phyloP scores from a whole-genome alignment of 2,888 invertebrate species.

The Pomacea canaliculata region DNA sequence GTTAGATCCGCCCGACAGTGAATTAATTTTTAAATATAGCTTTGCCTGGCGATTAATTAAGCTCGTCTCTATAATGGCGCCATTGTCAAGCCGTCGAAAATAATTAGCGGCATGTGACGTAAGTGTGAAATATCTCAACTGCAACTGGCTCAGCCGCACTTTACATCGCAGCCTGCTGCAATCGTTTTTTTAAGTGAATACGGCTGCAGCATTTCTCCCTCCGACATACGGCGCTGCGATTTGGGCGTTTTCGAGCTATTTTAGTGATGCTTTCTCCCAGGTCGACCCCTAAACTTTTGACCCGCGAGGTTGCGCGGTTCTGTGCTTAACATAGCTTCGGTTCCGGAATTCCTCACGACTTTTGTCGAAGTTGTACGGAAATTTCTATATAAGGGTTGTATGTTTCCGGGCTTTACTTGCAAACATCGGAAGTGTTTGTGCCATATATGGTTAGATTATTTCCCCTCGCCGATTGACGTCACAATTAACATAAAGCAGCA shows the following conservation, averaged over 20 bases:
- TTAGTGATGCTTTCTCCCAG: neutral
- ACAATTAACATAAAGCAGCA: conserved; percentile 31
- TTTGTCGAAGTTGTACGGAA: conserved; percentile 22
- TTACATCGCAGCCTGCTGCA: neutral
- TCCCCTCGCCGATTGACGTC: conserved; percentile 32
- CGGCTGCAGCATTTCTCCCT: neutral
- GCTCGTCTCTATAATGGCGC: too few relatives aligned
- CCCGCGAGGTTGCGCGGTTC: conserved; percentile 1
- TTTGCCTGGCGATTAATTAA: too few relatives aligned
- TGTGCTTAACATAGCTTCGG: conserved; percentile 23
- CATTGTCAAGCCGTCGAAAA: too few relatives aligned
- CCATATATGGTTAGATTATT: conserved; percentile 43
- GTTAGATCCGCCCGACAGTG: too few relatives aligned
- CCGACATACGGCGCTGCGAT: neutral
- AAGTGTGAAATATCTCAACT: too few relatives aligned
- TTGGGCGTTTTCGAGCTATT: neutral
- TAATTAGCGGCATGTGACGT: too few relatives aligned
- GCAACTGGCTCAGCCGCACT: too few relatives aligned
- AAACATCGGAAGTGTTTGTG: conserved; percentile 29
- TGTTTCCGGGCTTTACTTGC: conserved; percentile 24
- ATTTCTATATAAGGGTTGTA: conserved; percentile 31
- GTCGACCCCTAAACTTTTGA: conserved; percentile 6
- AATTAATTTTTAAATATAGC: too few relatives aligned
- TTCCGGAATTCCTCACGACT: conserved; percentile 24
- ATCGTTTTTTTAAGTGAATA: neutral